These are phyloP conservation scores for Cephus rjabovi DNA, from an alignment of 2,888 invertebrate species.

Conservation along the genomic window DNA sequence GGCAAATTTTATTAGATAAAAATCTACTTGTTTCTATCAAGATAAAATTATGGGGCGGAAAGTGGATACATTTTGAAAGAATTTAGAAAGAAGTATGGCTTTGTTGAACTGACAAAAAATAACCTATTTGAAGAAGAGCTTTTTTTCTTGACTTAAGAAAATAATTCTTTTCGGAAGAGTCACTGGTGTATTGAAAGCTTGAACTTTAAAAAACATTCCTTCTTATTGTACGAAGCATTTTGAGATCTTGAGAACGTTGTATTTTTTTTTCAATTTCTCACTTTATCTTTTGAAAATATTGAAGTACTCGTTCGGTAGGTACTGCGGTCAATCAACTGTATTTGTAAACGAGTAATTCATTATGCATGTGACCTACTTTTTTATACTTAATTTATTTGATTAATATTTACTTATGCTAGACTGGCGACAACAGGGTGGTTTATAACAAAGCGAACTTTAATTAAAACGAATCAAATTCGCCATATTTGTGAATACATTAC, in stretches of 20 bases:
- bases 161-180: not conserved
- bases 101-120: too few relatives aligned
- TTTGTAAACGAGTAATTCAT: conserved; percentile 38
- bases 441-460: conserved; percentile 44
- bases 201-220: not conserved
- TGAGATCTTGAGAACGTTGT: not conserved
- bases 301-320: too few relatives aligned
- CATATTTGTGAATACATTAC: not conserved
- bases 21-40: not conserved
- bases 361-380: conserved; percentile 52
- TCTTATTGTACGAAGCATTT: not conserved
- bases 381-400: not conserved
- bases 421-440: conserved; percentile 14
- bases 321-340: conserved; percentile 1
- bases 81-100: too few relatives aligned
- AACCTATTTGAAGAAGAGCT: too few relatives aligned
- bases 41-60: too few relatives aligned
- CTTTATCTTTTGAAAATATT: not conserved
- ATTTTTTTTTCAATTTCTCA: not conserved
- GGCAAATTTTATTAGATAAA: not conserved
- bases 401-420: not conserved
- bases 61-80: too few relatives aligned
- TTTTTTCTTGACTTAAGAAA: too few relatives aligned
- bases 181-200: not conserved
- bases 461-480: conserved; percentile 34